Evolutionary conservation across 2,797 vertebrate species (phyloP), one percentile per base, ranked within the genome.

Genomic region (Arnoldichthys spilopterus): DNA sequence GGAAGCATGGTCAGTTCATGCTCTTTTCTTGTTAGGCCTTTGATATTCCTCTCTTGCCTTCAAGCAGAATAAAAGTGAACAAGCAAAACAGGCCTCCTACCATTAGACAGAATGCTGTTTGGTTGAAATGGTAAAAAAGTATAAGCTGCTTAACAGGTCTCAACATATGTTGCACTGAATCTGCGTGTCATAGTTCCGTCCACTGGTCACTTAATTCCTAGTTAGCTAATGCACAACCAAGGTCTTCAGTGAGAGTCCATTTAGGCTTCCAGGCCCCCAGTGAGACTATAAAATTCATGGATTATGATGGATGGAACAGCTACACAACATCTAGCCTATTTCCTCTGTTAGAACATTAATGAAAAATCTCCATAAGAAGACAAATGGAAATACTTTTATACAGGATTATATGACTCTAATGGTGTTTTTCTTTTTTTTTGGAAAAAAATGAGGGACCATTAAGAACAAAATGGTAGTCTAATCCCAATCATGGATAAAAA

Each of bases 391-490:
- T 87, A 87, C 91, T 79, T 86, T 85, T 88, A 88, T 87, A 88
- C 88, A 45, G 85, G 94, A 96, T 96, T 95, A 95, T 79, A 59
- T 70, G 77, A 87, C 86, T 87, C 88, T 94, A 93, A 94, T 94
- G 92, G 91, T 87, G 85, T 72, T 84, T 82, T 88, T 86, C 84
- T 89, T 87, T 87, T 81, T 87, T 84, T 78, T 85, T 85, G 76
- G 85, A 13, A 13, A 89, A 86, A 80, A 75, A 88, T 78, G 77
- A 67, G 49, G 22, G 74, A 82, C 66, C 47, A 45, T 18, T 78
- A 43, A 88, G 84, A 88, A 89, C 88, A 84, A 85, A 92, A 86
- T 18, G 88, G 84, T 83, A 78, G 26, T 79, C 86, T 94, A 93
- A 94, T 93, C 90, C 88, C 86, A 79, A 76, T 90, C 88, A 92